These are phyloP conservation scores for Catostylus mosaicus DNA, from an alignment of 30 jellyfish, hydroid and myxozoan genomes.

Conservation along the genomic window DNA sequence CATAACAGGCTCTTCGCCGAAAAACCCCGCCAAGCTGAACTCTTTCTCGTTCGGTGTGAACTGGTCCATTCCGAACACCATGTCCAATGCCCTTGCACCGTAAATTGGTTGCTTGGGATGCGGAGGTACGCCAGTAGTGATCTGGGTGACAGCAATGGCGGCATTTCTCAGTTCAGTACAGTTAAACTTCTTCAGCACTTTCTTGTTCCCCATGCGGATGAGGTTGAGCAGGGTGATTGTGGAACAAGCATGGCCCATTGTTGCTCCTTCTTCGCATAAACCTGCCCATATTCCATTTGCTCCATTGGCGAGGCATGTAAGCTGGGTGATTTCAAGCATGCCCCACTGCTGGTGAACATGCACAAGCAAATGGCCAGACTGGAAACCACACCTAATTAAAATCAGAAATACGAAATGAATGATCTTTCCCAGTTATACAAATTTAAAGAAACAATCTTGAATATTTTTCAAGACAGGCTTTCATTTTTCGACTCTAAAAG, in stretches of 20 bases:
- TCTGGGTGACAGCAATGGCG: conserved; percentile 57
- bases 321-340: conserved; percentile 46
- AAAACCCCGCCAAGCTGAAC: conserved; percentile 66
- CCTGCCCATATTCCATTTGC: conserved; percentile 91
- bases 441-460: no score
- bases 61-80: conserved; percentile 80
- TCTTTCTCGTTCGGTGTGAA: conserved; percentile 67
- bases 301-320: conserved; percentile 73
- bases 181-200: conserved; percentile 60
- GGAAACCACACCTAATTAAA: conserved; percentile 70
- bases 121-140: conserved; percentile 67
- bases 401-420: no score
- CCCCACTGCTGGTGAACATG: conserved; percentile 92
- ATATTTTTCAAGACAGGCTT: no score
- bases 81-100: conserved; percentile 82
- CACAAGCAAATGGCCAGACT: conserved; percentile 73
- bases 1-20: conserved; percentile 79
- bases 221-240: conserved; percentile 57
- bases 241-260: conserved; percentile 82
- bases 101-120: conserved; percentile 56
- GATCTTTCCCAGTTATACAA: no score
- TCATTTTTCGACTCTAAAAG: no score
- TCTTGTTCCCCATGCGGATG: conserved; percentile 76
- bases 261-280: conserved; percentile 77
- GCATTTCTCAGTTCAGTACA: conserved; percentile 74